phyloP scores from a whole-genome alignment of 2,113 vertebrate genomes.

The Laticauda colubrina region DNA sequence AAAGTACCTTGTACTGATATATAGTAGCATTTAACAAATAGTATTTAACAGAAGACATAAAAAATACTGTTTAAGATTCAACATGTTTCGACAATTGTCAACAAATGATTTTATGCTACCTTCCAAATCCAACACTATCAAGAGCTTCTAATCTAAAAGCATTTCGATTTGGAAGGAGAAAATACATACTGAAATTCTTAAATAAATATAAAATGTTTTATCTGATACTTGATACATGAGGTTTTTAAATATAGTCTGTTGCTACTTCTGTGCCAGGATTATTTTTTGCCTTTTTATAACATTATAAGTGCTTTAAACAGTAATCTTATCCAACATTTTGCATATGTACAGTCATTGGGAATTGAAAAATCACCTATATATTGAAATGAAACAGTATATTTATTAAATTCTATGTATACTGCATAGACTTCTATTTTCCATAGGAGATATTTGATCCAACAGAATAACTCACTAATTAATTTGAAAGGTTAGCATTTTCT shows the following conservation, averaged over 20 bases:
- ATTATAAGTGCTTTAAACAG: neutral
- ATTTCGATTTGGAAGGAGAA: neutral
- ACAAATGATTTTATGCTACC: neutral
- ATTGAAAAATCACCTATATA: neutral
- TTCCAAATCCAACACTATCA: neutral
- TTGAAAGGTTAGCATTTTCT: neutral
- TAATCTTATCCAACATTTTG: neutral
- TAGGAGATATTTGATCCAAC: neutral
- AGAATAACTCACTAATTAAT: neutral
- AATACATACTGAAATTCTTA: neutral
- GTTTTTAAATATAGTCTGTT: neutral
- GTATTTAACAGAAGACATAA: neutral
- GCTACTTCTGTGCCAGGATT: neutral
- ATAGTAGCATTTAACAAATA: neutral
- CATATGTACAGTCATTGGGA: neutral
- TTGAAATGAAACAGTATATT: neutral
- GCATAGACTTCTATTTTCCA: neutral
- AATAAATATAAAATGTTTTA: neutral
- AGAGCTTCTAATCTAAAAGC: neutral
- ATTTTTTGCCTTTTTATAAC: neutral
- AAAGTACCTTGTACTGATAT: neutral
- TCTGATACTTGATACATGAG: neutral
- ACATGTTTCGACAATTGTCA: too few relatives aligned
- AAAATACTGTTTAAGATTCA: neutral
- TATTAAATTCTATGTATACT: neutral